These are phyloP conservation scores for Ectemnius continuus DNA, from an alignment of 2,888 invertebrate genomes.

Conservation along the genomic window DNA sequence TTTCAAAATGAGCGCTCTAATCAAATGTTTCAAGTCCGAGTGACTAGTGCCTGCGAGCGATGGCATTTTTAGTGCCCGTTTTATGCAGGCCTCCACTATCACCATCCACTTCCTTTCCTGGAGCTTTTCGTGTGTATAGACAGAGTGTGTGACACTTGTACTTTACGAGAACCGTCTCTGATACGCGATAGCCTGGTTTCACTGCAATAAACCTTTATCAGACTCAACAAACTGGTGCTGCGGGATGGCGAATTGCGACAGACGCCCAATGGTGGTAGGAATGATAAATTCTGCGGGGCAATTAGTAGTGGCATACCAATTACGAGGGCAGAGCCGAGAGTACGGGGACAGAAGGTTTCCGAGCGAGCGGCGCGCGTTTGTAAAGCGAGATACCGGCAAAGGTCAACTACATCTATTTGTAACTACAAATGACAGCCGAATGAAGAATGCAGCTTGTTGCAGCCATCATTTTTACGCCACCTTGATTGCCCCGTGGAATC, in stretches of 20 bases:
- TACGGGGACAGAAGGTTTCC: conserved; percentile 12
- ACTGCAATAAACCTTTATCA: conserved; percentile 1
- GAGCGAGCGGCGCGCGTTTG: conserved; percentile 7
- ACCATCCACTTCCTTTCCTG: too few relatives aligned
- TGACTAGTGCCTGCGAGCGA: too few relatives aligned
- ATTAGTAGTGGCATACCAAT: conserved; percentile 32
- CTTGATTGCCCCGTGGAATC: conserved; percentile 27
- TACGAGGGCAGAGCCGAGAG: conserved; percentile 19
- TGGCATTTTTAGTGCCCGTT: too few relatives aligned
- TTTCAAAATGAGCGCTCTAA: too few relatives aligned
- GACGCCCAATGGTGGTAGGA: conserved; percentile 3
- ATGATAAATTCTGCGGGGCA: conserved; percentile 32
- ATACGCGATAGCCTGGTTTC: not conserved
- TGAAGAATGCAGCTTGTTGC: conserved; percentile 10
- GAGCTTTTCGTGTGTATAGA: too few relatives aligned
- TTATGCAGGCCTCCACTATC: too few relatives aligned
- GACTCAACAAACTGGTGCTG: not conserved
- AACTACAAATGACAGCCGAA: conserved; percentile 25
- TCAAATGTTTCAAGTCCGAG: too few relatives aligned
- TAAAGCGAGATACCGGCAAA: conserved; percentile 27
- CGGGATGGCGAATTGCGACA: not conserved
- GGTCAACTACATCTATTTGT: conserved; percentile 45
- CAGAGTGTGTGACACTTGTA: not conserved
- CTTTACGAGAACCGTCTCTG: conserved; percentile 3
- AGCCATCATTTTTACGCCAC: conserved; percentile 25